Percentiles rank a stretch among this genome's conserved stretches.
These are phyloP conservation scores for Piaya cayana DNA, from an alignment of 2,113 vertebrate species.

Conservation along the genomic window DNA sequence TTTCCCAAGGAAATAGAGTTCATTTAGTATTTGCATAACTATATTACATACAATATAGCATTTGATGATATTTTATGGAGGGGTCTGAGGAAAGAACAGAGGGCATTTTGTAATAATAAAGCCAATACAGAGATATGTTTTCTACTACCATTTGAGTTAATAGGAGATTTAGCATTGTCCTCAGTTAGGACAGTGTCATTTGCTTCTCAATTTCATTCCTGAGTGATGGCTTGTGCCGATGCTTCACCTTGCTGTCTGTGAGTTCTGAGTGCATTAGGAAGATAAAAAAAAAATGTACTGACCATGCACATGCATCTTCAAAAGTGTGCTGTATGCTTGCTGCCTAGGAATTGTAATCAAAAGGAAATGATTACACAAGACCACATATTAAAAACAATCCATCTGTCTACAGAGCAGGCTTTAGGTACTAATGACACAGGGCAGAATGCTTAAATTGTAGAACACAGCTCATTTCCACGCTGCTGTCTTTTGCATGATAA, in stretches of 20 bases:
- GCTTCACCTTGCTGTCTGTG: constrained; percentile 27
- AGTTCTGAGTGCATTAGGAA: constrained; percentile 10
- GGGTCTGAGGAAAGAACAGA: neutral
- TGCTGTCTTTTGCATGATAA: neutral
- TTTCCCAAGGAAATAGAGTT: neutral
- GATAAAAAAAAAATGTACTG: neutral
- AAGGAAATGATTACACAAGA: constrained; percentile 36
- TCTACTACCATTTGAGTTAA: constrained; percentile 22
- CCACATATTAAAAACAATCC: constrained; percentile 25
- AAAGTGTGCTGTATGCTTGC: neutral
- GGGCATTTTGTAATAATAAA: constrained; percentile 1
- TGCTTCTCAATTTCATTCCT: constrained; percentile 40
- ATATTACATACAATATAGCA: neutral
- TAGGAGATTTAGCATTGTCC: constrained; percentile 34
- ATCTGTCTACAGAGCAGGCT: neutral
- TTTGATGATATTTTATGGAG: neutral
- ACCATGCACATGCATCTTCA: neutral
- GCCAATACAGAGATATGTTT: neutral
- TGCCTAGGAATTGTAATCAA: constrained; percentile 32
- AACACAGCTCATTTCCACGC: neutral
- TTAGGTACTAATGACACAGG: neutral
- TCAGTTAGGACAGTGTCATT: constrained; percentile 22
- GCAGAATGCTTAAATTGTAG: neutral
- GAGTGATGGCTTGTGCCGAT: constrained; percentile 58
- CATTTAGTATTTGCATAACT: constrained; percentile 28